Evolutionary conservation across 2,113 vertebrate genomes (phyloP).

Genomic region (Podocnemis expansa): DNA sequence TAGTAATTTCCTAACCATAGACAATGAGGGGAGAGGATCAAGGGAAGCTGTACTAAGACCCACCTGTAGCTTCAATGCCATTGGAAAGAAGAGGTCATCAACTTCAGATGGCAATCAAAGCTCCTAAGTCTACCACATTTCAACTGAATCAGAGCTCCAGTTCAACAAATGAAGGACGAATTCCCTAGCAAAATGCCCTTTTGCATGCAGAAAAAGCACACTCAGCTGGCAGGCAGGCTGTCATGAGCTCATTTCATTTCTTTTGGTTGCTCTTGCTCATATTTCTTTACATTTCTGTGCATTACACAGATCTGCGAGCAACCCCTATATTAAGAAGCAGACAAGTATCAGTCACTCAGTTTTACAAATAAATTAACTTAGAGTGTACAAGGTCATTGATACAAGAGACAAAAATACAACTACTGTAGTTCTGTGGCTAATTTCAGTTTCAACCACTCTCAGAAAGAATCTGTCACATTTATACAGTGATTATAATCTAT

Average conservation of each 20-base stretch:
- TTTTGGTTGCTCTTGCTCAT: not conserved
- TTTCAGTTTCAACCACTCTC: not conserved
- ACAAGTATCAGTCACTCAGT: not conserved
- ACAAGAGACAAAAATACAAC: not conserved
- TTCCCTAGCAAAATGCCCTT: not conserved
- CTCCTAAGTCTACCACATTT: not conserved
- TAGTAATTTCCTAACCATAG: not conserved
- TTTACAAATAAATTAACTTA: not conserved
- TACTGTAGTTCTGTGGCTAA: not conserved
- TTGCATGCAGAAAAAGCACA: not conserved
- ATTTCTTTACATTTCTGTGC: not conserved
- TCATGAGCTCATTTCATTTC: not conserved
- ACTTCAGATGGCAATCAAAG: constrained; percentile 57
- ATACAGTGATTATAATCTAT: not conserved
- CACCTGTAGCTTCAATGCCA: constrained; percentile 32
- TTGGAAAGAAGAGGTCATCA: constrained; percentile 52
- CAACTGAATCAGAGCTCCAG: not conserved
- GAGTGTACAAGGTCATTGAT: not conserved
- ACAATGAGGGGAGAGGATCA: not conserved
- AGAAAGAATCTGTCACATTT: not conserved
- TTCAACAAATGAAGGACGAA: not conserved
- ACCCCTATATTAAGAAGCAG: not conserved
- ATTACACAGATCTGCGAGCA: not conserved
- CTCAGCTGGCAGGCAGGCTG: rapidly evolving
- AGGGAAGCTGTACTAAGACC: constrained; percentile 20